A percentile compares a stretch with the other conserved stretches of the same genome.
Conservation (phyloP, 2,797 vertebrate genomes). For the Sylvia borin region DNA sequence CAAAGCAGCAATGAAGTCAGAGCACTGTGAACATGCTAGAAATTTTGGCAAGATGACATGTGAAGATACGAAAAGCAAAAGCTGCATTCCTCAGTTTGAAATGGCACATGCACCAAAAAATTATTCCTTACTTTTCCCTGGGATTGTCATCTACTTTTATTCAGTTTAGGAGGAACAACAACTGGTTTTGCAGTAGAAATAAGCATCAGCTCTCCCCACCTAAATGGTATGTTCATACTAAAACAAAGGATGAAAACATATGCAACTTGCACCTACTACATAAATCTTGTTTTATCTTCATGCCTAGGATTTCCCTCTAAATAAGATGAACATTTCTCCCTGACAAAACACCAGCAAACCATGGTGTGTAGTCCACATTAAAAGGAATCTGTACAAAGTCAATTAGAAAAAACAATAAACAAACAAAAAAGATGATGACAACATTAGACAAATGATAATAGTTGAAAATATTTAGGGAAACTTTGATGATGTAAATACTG, state of each 20-base stretch:
- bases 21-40: neutral
- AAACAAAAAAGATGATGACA: neutral
- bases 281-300: neutral
- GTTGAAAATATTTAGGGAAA: neutral
- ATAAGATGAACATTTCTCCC: neutral
- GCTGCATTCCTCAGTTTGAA: neutral
- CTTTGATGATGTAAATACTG: neutral
- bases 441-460: neutral
- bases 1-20: constrained; percentile 3
- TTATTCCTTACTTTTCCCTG: neutral
- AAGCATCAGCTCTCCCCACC: neutral
- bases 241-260: neutral
- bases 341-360: neutral
- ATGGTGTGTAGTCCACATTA: neutral
- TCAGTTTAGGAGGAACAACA: neutral
- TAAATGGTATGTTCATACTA: neutral
- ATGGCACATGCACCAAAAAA: neutral
- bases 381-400: neutral
- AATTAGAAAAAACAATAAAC: neutral
- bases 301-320: neutral
- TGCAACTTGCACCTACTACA: neutral
- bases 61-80: constrained; percentile 17
- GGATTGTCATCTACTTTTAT: neutral
- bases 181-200: neutral
- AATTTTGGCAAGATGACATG: constrained; percentile 11